These are phyloP conservation scores for Conomelus anceps DNA, from an alignment of 2,888 invertebrate species.

Conservation along the genomic window DNA sequence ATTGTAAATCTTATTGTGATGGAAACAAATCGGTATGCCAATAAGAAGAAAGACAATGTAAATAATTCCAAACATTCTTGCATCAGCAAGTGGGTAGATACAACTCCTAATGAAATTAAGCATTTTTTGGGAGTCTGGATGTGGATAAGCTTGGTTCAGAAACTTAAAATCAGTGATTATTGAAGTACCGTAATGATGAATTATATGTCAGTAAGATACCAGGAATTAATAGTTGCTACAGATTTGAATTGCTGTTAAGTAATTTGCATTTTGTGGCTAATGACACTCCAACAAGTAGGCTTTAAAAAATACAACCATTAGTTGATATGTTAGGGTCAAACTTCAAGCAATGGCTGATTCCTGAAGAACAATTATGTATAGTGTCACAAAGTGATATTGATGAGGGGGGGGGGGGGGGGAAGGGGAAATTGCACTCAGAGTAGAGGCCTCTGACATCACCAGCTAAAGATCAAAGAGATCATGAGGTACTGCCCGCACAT, in stretches of 20 bases:
- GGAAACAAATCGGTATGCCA: background rate
- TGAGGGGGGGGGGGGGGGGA: no score
- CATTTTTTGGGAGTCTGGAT: background rate
- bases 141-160: background rate
- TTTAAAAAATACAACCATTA: background rate
- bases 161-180: background rate
- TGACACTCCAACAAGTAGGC: background rate
- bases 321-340: background rate
- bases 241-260: constrained; percentile 1
- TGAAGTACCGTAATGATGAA: background rate
- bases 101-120: constrained; percentile 1
- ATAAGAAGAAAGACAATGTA: background rate
- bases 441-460: no score
- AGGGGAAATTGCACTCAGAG: no score
- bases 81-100: background rate
- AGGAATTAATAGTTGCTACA: background rate
- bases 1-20: background rate
- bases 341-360: background rate
- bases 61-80: background rate
- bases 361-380: background rate
- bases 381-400: no score
- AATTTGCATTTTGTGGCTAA: background rate
- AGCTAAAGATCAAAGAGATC: no score
- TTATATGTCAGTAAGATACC: background rate
- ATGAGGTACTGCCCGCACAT: no score